Evolutionary conservation across 2,888 invertebrate species (phyloP).

Genomic region (Mesoligia furuncula): DNA sequence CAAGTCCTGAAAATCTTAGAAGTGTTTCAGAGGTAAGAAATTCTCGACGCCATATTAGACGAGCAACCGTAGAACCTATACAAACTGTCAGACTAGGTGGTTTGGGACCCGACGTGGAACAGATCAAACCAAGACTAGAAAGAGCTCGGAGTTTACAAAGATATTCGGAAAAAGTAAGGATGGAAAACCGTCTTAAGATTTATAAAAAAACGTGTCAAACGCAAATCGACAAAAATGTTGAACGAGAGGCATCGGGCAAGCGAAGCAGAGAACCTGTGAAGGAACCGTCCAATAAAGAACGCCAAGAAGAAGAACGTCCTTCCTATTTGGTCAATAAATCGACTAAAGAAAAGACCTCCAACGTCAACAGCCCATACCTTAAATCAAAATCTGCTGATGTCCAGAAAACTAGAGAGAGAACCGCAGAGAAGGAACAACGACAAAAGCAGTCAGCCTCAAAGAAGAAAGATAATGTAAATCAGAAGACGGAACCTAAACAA

Average conservation of each 20-base stretch:
- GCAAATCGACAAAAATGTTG: conserved; percentile 73
- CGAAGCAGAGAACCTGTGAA: conserved; percentile 61
- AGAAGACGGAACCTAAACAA: conserved; percentile 47
- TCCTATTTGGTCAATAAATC: conserved; percentile 83
- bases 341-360: conserved; percentile 68
- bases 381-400: conserved; percentile 77
- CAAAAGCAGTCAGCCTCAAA: conserved; percentile 53
- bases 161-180: conserved; percentile 87
- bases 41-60: conserved; percentile 73
- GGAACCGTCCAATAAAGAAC: conserved; percentile 53
- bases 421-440: conserved; percentile 47
- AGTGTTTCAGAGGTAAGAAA: conserved; percentile 85
- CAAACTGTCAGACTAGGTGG: conserved; percentile 83
- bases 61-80: conserved; percentile 75
- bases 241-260: conserved; percentile 66
- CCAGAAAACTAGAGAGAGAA: conserved; percentile 64
- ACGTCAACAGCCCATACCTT: conserved; percentile 65
- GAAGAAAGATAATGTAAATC: conserved; percentile 29
- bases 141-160: conserved; percentile 87
- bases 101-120: conserved; percentile 85
- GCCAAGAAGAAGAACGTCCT: conserved; percentile 63
- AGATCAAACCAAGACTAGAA: conserved; percentile 84
- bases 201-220: conserved; percentile 81
- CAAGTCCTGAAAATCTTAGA: conserved; percentile 74
- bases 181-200: conserved; percentile 85